These are phyloP conservation scores for Caenorhabditis doughertyi DNA, from an alignment of 2,888 invertebrate species.

Conservation along the genomic window DNA sequence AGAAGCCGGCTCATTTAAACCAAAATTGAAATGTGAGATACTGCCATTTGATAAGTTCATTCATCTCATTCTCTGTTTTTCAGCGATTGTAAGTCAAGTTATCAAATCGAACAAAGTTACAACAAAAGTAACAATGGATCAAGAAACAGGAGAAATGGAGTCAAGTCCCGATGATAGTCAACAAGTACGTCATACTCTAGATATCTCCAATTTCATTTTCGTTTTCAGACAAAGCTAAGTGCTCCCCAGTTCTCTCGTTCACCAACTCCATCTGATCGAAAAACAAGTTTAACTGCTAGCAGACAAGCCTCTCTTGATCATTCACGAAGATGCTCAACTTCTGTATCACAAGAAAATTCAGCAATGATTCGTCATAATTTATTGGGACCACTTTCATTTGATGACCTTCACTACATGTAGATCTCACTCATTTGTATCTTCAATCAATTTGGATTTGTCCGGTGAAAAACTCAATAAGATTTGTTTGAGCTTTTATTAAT, in stretches of 20 bases:
- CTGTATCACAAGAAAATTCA: conserved; percentile 54
- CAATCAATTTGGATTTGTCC: background rate
- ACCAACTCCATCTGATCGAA: conserved; percentile 31
- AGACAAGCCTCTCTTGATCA: conserved; percentile 45
- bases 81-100: conserved; percentile 66
- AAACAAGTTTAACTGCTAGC: conserved; percentile 32
- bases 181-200: conserved; percentile 18
- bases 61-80: background rate
- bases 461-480: conserved; percentile 2
- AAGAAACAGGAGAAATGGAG: conserved; percentile 10
- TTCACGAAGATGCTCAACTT: conserved; percentile 51
- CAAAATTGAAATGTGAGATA: conserved; percentile 59
- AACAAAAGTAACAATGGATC: conserved; percentile 41
- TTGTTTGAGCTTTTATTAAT: conserved; percentile 6
- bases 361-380: conserved; percentile 79
- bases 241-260: conserved; percentile 40
- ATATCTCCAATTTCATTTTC: conserved; percentile 2
- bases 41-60: background rate
- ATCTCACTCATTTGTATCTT: background rate
- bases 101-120: conserved; percentile 62
- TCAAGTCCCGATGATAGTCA: conserved; percentile 29
- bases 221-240: conserved; percentile 28
- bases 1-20: conserved; percentile 49
- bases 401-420: conserved; percentile 81
- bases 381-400: conserved; percentile 79